phyloP scores from a whole-genome alignment of 37 sponge, comb jelly and placozoan species.

The Geodia barretti region DNA sequence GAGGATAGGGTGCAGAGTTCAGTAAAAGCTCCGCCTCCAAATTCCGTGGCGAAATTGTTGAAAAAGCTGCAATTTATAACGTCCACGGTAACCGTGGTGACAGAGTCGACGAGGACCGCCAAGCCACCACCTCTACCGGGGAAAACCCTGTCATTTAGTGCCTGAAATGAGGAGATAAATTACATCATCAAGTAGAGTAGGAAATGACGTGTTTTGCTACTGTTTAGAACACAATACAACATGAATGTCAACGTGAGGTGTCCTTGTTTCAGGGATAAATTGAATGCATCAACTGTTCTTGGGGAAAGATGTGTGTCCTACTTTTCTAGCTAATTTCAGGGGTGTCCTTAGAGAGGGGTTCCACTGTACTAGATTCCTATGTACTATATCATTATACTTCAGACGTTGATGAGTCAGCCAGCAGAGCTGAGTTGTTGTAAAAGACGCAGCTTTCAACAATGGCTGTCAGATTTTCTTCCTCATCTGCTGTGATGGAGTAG shows the following conservation, averaged over 20 bases:
- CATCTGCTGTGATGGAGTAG: no score
- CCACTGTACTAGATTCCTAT: no score
- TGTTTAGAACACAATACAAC: no score
- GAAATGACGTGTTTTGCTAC: no score
- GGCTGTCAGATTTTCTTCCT: no score
- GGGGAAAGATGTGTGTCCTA: no score
- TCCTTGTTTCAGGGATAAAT: no score
- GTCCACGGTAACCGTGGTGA: background rate
- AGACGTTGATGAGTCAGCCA: background rate
- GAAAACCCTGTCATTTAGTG: background rate
- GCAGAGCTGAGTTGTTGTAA: slow-evolving; percentile 33
- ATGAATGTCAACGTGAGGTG: no score
- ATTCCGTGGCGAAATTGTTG: background rate
- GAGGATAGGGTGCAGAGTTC: background rate
- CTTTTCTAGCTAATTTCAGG: no score
- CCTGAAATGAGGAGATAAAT: background rate
- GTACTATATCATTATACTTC: background rate
- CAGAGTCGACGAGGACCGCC: slow-evolving; percentile 26
- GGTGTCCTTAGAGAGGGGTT: background rate
- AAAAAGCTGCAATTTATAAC: background rate
- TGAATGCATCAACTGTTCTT: no score
- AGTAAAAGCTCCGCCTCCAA: background rate
- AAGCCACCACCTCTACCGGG: slow-evolving; percentile 45
- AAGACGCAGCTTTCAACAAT: slow-evolving; percentile 21
- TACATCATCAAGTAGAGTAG: no score